Evolutionary conservation across 2,113 vertebrate genomes (phyloP).

Genomic region (Anolis carolinensis): DNA sequence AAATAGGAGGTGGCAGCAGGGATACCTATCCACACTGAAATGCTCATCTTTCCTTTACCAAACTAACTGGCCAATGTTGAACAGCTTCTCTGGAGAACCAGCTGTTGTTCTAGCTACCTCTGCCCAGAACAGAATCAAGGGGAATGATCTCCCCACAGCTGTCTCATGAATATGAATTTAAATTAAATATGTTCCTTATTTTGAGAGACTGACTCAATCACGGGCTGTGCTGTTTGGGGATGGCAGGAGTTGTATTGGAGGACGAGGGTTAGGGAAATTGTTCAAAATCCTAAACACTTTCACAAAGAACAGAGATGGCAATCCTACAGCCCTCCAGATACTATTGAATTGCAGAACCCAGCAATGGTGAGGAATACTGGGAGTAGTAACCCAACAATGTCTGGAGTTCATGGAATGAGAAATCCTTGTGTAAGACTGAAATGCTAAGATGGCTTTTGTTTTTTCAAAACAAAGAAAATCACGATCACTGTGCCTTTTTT

Average conservation of each 20-base stretch:
- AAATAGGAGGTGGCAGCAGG: background rate
- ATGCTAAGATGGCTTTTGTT: background rate
- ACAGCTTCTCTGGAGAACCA: background rate
- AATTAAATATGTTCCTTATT: background rate
- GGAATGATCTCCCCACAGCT: background rate
- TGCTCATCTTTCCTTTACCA: background rate
- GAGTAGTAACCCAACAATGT: too few species aligned
- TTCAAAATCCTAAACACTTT: too few species aligned
- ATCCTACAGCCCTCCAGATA: too few species aligned
- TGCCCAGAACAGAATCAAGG: too few species aligned
- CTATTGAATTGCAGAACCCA: too few species aligned
- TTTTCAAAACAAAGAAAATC: background rate
- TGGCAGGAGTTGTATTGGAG: too few species aligned
- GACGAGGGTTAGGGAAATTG: too few species aligned
- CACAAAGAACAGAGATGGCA: too few species aligned
- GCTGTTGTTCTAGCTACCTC: background rate
- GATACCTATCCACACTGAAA: background rate
- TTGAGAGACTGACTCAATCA: background rate
- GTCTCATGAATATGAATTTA: background rate
- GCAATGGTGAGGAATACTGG: too few species aligned
- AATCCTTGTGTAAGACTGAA: constrained; percentile 1
- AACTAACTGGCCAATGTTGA: background rate
- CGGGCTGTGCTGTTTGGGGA: too few species aligned
- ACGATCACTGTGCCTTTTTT: background rate
- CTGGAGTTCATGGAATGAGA: constrained; percentile 1